phyloP scores from a whole-genome alignment of 2,888 invertebrate genomes.

The Lutraria lutraria region DNA sequence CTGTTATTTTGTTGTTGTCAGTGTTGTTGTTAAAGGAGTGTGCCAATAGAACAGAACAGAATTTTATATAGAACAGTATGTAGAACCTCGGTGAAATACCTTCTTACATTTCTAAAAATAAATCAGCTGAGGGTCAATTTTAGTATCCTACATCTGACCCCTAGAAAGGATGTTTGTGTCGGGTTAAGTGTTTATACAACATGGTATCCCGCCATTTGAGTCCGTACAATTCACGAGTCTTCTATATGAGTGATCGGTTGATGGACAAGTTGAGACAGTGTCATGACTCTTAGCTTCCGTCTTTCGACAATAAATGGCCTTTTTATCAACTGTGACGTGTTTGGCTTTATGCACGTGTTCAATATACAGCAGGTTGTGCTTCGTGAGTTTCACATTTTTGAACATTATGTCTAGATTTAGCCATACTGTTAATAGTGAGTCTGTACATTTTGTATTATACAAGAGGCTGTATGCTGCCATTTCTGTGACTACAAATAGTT shows the following conservation, averaged over 20 bases:
- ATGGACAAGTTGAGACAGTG: background rate
- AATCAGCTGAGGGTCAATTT: background rate
- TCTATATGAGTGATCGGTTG: background rate
- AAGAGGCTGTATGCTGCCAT: too few species aligned
- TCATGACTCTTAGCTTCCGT: background rate
- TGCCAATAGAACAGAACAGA: too few species aligned
- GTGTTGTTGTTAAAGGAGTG: too few species aligned
- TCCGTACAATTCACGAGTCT: background rate
- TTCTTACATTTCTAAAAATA: background rate
- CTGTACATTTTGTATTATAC: too few species aligned
- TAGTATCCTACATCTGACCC: background rate
- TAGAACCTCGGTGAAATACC: too few species aligned
- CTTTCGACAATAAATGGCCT: background rate
- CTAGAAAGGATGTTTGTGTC: background rate
- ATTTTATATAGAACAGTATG: too few species aligned
- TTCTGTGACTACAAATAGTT: too few species aligned
- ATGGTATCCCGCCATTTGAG: background rate
- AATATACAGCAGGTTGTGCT: background rate
- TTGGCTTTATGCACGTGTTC: conserved; percentile 1
- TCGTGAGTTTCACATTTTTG: too few species aligned
- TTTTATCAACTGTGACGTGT: background rate
- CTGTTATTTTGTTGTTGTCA: too few species aligned
- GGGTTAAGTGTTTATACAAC: background rate
- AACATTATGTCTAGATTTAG: too few species aligned
- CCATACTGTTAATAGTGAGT: too few species aligned